Evolutionary conservation across 2,888 invertebrate species (phyloP).

Genomic region (Lydus trimaculatus): DNA sequence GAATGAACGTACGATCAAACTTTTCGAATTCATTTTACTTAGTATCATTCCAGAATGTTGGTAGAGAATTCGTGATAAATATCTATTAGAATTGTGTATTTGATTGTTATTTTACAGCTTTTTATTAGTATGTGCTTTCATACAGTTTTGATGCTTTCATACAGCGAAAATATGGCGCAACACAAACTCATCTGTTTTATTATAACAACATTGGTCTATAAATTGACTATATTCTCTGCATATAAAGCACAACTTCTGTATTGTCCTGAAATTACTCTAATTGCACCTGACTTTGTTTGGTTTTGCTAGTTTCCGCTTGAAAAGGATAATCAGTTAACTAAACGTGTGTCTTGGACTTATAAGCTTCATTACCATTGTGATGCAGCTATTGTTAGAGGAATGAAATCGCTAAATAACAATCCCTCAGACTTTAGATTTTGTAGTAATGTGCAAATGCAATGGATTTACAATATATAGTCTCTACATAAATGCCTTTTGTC

Average conservation of each 20-base stretch:
- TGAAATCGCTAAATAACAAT: background rate
- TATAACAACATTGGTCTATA: background rate
- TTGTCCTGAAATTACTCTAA: background rate
- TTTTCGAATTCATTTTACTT: constrained; percentile 37
- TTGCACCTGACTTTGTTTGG: background rate
- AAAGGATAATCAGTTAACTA: constrained; percentile 6
- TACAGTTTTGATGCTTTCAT: constrained; percentile 41
- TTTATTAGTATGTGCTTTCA: constrained; percentile 37
- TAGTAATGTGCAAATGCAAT: constrained; percentile 4
- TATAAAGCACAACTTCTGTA: background rate
- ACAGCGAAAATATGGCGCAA: constrained; percentile 24
- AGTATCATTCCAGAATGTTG: constrained; percentile 30
- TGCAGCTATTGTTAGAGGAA: background rate
- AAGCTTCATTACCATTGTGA: background rate
- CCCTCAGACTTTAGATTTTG: background rate
- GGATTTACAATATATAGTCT: background rate
- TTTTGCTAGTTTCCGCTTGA: background rate
- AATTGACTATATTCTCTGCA: background rate
- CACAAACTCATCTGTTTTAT: constrained; percentile 13
- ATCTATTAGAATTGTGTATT: constrained; percentile 39
- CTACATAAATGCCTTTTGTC: background rate
- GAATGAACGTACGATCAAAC: constrained; percentile 25
- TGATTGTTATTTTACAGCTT: constrained; percentile 35
- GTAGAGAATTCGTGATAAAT: constrained; percentile 38
- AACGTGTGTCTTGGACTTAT: constrained; percentile 3